These are phyloP conservation scores for Lepisosteus oculatus DNA, from an alignment of 2,113 vertebrate genomes.

Conservation along the genomic window DNA sequence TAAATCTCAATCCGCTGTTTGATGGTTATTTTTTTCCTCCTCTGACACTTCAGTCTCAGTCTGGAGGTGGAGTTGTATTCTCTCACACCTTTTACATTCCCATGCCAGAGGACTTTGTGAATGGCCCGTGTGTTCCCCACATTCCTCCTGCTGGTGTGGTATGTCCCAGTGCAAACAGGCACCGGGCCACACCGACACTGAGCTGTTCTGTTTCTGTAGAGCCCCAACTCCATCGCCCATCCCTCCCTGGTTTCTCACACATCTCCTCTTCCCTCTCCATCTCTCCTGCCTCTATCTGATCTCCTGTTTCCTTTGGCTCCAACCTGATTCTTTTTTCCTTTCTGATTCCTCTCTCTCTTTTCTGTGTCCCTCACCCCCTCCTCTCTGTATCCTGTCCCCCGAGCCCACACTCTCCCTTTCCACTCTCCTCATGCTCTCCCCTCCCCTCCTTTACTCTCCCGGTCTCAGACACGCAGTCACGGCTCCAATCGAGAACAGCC, in stretches of 20 bases:
- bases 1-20: too few species aligned
- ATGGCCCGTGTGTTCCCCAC: constrained; percentile 27
- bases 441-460: not conserved
- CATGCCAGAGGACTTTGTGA: not conserved
- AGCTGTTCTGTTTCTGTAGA: not conserved
- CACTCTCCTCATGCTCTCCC: not conserved
- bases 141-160: constrained; percentile 25
- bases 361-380: not conserved
- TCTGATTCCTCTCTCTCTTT: not conserved
- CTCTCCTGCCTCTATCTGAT: not conserved
- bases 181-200: not conserved
- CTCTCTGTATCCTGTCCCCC: not conserved
- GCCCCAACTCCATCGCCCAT: not conserved
- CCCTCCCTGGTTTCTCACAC: not conserved
- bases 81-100: too few species aligned
- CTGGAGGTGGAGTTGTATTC: too few species aligned
- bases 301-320: constrained; percentile 21
- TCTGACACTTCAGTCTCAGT: too few species aligned
- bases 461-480: not conserved
- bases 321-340: constrained; percentile 22
- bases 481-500: not conserved
- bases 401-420: constrained; percentile 12
- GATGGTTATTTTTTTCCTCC: too few species aligned
- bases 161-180: not conserved
- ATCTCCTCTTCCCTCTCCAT: not conserved